A percentile compares a stretch with the other conserved stretches of the same genome.
Evolutionary conservation across 2,888 invertebrate genomes (phyloP).

Genomic region (Pandemis heparana): DNA sequence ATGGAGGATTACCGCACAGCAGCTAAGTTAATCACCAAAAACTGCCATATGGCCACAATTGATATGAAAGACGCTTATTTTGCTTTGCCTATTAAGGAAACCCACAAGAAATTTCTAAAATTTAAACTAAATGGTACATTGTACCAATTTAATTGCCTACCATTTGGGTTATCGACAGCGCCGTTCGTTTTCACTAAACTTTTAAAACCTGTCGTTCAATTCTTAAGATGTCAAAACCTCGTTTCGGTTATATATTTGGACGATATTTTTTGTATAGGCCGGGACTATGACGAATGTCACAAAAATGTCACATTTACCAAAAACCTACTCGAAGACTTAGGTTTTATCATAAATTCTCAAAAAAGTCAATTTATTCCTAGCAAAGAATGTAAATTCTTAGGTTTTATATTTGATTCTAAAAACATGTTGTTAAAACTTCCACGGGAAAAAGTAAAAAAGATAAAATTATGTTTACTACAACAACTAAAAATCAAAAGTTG

Average conservation of each 20-base stretch:
- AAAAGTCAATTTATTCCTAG: slow-evolving; percentile 18
- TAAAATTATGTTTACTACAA: background rate
- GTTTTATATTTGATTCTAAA: slow-evolving; percentile 11
- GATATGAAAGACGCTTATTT: background rate
- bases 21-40: background rate
- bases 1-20: slow-evolving; percentile 8
- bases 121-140: background rate
- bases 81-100: background rate
- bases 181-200: slow-evolving; percentile 36
- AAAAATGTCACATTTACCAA: background rate
- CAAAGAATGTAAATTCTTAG: slow-evolving; percentile 17
- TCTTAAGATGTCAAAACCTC: background rate
- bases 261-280: slow-evolving; percentile 6
- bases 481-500: background rate
- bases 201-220: slow-evolving; percentile 23
- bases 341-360: slow-evolving; percentile 20
- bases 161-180: slow-evolving; percentile 19
- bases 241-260: slow-evolving; percentile 1
- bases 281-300: background rate
- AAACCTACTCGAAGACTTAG: background rate
- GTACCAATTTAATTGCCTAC: background rate
- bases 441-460: background rate
- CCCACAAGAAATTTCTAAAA: background rate
- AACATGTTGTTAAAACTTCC: background rate
- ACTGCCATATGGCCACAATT: slow-evolving; percentile 7